phyloP scores from a whole-genome alignment of 2,797 vertebrate species.

The Masticophis lateralis region DNA sequence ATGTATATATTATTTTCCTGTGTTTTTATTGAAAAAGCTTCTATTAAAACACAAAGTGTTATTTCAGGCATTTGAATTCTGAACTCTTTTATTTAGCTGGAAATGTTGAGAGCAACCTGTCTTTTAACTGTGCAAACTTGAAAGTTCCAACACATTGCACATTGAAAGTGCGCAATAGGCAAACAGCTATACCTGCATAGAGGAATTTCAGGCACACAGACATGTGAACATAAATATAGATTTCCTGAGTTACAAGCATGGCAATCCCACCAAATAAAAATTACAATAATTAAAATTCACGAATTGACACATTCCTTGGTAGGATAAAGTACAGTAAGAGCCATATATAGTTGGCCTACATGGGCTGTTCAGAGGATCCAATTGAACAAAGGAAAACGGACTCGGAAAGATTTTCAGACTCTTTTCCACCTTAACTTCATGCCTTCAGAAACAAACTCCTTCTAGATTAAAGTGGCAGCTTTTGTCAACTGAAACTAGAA shows the following conservation, averaged over 20 bases:
- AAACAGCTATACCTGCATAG: not conserved
- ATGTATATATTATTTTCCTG: not conserved
- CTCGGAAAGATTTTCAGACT: conserved; percentile 23
- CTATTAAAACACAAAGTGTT: accelerated
- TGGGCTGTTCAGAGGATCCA: conserved; percentile 15
- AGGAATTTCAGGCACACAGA: not conserved
- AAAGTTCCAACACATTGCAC: not conserved
- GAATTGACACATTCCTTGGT: not conserved
- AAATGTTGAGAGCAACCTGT: not conserved
- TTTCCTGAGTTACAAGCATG: not conserved
- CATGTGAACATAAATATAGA: not conserved
- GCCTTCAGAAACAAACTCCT: conserved; percentile 45
- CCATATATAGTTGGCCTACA: not conserved
- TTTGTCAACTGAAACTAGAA: conserved; percentile 57
- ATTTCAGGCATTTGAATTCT: accelerated
- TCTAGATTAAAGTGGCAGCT: conserved; percentile 33
- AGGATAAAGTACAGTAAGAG: not conserved
- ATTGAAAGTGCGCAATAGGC: accelerated
- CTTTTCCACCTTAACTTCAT: not conserved
- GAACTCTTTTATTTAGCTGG: accelerated
- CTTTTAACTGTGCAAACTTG: not conserved
- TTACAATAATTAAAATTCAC: not conserved
- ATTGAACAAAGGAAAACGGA: conserved; percentile 1
- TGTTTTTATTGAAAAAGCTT: accelerated
- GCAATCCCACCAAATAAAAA: not conserved